Evolutionary conservation across 2,888 invertebrate genomes (phyloP), one percentile per base, ranked within the genome.

Genomic region (Diachrysia chrysitis): DNA sequence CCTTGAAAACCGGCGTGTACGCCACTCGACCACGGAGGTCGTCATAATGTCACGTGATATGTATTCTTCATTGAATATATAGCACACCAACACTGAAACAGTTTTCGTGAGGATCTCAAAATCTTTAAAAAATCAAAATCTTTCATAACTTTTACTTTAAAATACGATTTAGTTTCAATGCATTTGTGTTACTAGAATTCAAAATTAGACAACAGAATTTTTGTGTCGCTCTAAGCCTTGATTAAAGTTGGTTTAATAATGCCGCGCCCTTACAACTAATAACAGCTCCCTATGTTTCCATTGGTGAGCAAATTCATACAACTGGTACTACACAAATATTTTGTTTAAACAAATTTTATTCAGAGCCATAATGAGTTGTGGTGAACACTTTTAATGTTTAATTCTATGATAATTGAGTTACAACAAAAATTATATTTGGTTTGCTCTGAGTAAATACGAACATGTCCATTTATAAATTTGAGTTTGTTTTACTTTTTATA

Each of bases 331-430:
- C 51, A 35, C 54, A 66, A 77, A 77, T 66, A 66, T 63, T 68
- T 63, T 66, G 68, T 63, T 67, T 17, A 59, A 74, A 74, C 73
- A 67, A 37, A 75, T 72, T 77, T 64, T 60, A 64, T 63, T 42
- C 62, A 42, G 57, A 9, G 19, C 32, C 21, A 32, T 69, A 58
- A 62, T 71, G 61, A 69, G 66, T 57, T 65, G 46, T 54, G 62
- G 66, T 59, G 25, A 72, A 35, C 66, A 66, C 56, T 63, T 77
- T 73, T 58, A 55, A 65, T 65, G 55, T 68, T 61, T 53, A 64
- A 63, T 32, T 58, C 19, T 25, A 37, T 54, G 23, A 56, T 69
- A 67, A 71, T 77, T 77, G 57, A 46, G 61, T 62, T 57, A 21
- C 21, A 63, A 19, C 2, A 56, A 46, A 63, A 53, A 53, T 12